Base-by-base conservation (phyloP, 1,140 invertebrate species). In the Drosophila pseudoananassae region DNA sequence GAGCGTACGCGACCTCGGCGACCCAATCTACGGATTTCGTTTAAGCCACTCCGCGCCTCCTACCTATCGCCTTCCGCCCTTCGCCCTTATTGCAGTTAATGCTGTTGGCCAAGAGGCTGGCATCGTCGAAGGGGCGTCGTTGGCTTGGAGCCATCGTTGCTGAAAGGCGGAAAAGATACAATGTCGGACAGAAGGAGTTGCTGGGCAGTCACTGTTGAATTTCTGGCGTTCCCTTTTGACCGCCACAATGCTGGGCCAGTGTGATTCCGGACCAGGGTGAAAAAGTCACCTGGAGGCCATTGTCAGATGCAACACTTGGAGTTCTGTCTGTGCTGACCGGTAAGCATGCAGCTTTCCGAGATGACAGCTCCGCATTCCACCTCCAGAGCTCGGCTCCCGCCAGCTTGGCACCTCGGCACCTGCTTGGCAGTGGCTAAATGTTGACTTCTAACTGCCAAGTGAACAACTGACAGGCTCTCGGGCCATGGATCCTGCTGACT, bases 401-500 rank as follows among this genome's bases (percentile, higher is more conserved):
- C 25, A 27, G 47, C 38, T 46, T 14, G 47, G 33, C 68, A 57
- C 46, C 63, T 71, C 49, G 17, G 71, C 70, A 65, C 64, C 77
- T 76, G 49, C 64, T 80, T 71, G 53, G 49, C 40, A 56, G 65
- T 61, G 46, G 55, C 59, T 33, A 76, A 68, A 40, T 61, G 56
- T 58, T 40, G 46, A 63, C 50, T 74, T 25, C 31, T 27, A 23
- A 56, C 52, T 36, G 49, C 38, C 66, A 74, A 75, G 80, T 84
- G 75, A 57, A 82, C 56, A 77, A 66, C 77, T 74, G 81, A 87
- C 77, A 87, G 73, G 68, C 60, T 78, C 78, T 77, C 73, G 55
- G 68, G 76, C 65, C 58, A 72, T 80, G 64, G 46, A 53, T 29
- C 64, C 12, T 66, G 31, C 59, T 52, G 59, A 64, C 68, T 49